Conservation (phyloP, 2,888 invertebrate genomes). For the Nysson spinosus region DNA sequence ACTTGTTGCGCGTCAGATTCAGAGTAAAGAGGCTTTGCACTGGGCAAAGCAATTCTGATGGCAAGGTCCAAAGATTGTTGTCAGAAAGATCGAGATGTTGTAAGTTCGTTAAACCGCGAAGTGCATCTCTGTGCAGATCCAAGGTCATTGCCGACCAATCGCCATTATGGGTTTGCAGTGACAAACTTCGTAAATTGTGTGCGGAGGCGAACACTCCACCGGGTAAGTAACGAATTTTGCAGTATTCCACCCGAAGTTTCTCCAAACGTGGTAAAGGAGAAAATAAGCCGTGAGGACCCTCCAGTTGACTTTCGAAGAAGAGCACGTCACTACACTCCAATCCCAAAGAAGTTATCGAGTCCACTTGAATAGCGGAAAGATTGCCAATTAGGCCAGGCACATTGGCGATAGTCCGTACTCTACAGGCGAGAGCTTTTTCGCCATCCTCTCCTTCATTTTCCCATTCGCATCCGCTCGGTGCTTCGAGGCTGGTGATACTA, state of each 20-base stretch:
- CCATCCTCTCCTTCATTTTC: slow-evolving; percentile 79
- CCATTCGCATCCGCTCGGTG: slow-evolving; percentile 86
- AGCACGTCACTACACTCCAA: slow-evolving; percentile 87
- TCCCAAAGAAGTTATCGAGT: slow-evolving; percentile 83
- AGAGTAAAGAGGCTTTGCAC: slow-evolving; percentile 83
- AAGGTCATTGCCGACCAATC: slow-evolving; percentile 89
- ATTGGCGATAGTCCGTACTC: slow-evolving; percentile 85
- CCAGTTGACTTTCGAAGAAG: slow-evolving; percentile 84
- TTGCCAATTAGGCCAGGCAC: slow-evolving; percentile 84
- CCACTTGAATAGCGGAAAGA: slow-evolving; percentile 84
- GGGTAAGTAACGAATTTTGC: slow-evolving; percentile 87
- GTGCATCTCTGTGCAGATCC: slow-evolving; percentile 85
- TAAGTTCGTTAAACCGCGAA: slow-evolving; percentile 84
- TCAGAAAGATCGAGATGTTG: slow-evolving; percentile 85
- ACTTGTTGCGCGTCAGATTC: slow-evolving; percentile 87
- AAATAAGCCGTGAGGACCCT: slow-evolving; percentile 78
- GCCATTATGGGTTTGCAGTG: slow-evolving; percentile 86
- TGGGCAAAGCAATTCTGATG: slow-evolving; percentile 86
- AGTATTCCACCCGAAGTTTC: slow-evolving; percentile 85
- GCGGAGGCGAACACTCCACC: slow-evolving; percentile 84
- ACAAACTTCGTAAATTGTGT: slow-evolving; percentile 83
- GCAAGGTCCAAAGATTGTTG: slow-evolving; percentile 88
- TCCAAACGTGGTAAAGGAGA: slow-evolving; percentile 83
- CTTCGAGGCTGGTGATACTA: slow-evolving; percentile 78
- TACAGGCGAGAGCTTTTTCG: slow-evolving; percentile 82